phyloP scores from a whole-genome alignment of 2,797 vertebrate species.

The Bucorvus abyssinicus region DNA sequence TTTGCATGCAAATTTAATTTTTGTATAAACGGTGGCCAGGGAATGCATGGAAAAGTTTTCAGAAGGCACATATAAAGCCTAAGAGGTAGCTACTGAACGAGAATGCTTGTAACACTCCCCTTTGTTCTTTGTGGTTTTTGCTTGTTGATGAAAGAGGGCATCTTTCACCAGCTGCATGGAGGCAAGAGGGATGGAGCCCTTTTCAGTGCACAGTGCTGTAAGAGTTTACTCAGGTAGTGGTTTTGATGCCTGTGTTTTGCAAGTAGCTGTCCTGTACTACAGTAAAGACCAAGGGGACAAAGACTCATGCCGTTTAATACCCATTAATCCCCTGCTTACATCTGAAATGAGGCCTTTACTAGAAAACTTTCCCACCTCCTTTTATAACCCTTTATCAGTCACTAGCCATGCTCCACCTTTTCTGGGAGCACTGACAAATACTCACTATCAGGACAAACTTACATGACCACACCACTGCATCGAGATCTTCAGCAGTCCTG shows the following conservation, averaged over 20 bases:
- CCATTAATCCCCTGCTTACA: no score
- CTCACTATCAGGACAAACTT: neutral
- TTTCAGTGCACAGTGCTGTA: neutral
- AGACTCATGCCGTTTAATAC: neutral
- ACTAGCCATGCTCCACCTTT: neutral
- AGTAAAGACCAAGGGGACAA: neutral
- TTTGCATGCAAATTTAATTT: neutral
- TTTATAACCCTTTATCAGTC: neutral
- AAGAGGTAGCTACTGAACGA: neutral
- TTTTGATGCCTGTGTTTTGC: neutral
- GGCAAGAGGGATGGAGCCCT: neutral
- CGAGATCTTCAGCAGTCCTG: neutral
- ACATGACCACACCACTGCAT: fast-evolving
- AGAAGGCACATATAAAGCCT: neutral
- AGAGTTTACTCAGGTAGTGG: neutral
- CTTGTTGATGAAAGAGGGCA: neutral
- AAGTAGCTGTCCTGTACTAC: neutral
- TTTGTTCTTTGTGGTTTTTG: neutral
- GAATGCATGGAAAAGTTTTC: neutral
- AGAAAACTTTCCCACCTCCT: neutral
- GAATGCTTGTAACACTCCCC: neutral
- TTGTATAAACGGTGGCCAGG: neutral
- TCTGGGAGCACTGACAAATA: neutral
- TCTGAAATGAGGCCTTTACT: neutral
- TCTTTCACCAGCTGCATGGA: neutral